Evolutionary conservation across 1,140 invertebrate genomes (phyloP), one percentile per base, ranked within the genome.

Genomic region (Mylabris phalerata): DNA sequence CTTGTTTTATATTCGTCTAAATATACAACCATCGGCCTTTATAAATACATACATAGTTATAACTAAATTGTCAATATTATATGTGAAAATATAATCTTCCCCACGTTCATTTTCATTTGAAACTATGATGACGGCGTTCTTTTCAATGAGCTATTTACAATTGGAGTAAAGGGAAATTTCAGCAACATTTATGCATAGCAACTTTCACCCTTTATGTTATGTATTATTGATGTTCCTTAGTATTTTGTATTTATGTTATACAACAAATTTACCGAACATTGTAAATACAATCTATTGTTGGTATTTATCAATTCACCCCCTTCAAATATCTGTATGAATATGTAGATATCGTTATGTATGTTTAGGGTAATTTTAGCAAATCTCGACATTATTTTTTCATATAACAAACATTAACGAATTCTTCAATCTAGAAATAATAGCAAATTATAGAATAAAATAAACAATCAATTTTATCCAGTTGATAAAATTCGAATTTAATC

Each of bases 281-380:
- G 51, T 54, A 54, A 54, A 54, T 54, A 54, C 42, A n/a, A 42
- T 42, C 42, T 32, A 54, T 54, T 54, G 51, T 54, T 54, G 51
- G 45, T 54, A 54, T 54, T 54, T 54, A 46, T 54, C 32, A 32
- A 32, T 32, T 7, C 32, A 32, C 32, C 32, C 32, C 7, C 7
- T 32, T 7, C 32, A 32, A 32, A 32, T 5, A 32, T 32, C 4
- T 32, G 7, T 7, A 19, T 19, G 19, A 19, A 1, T 19, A 19
- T 19, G 19, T 19, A 19, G 19, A 19, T 19, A 19, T 19, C 19
- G 19, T 19, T 19, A 19, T 19, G 19, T 19, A 19, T 19, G 19
- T 19, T 19, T 19, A 19, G 19, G 19, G 19, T 19, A 19, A 19
- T 19, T 19, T 19, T 19, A 19, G 19, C 19, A 19, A 19, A 19